Evolutionary conservation across 1,140 invertebrate species (phyloP), one percentile per base, ranked within the genome.

Genomic region (Drosophila busckii): DNA sequence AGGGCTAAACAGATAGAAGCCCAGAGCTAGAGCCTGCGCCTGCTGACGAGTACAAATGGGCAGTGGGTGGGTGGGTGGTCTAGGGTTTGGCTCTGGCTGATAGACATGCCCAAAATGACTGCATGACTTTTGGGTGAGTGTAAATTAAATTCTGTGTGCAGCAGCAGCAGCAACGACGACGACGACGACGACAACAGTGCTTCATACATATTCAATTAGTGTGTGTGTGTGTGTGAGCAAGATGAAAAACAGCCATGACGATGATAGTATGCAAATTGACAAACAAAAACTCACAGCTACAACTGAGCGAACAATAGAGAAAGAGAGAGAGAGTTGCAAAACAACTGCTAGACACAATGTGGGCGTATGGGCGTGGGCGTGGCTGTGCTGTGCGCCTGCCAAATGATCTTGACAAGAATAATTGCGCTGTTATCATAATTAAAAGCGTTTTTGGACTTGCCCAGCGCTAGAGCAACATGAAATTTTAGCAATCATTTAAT

Each of bases 261-360:
- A 82, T 82, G 75, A 82, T 82, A 82, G 75, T 82, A 82, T 82
- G 75, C 75, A 82, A 82, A 82, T 82, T 82, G 75, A 82, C 75
- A 82, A 82, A 75, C 75, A 80, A 82, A 80, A 82, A 82, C 75
- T n/a, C n/a, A 67, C 37, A 62, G 41, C 28, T 49, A 60, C 53
- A 32, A 60, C 56, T 54, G 52, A 64, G 62, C 62, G 53, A 48
- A 67, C 53, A 48, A 29, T 29, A 23, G 52, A 53, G 75, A 80
- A 69, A 75, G 69, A 54, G 46, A 69, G 60, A 42, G 55, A 65
- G 68, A 60, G 78, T n/a, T 70, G 71, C 66, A 76, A 73, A 73
- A 32, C 70, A 66, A 13, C 4, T 17, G 15, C 6, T 2, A 44
- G 38, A 45, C 63, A 9, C 17, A 5, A 19, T 16, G 32, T 59